Base-by-base conservation (phyloP, 1,140 invertebrate genomes). In the Antheraea mylitta region DNA sequence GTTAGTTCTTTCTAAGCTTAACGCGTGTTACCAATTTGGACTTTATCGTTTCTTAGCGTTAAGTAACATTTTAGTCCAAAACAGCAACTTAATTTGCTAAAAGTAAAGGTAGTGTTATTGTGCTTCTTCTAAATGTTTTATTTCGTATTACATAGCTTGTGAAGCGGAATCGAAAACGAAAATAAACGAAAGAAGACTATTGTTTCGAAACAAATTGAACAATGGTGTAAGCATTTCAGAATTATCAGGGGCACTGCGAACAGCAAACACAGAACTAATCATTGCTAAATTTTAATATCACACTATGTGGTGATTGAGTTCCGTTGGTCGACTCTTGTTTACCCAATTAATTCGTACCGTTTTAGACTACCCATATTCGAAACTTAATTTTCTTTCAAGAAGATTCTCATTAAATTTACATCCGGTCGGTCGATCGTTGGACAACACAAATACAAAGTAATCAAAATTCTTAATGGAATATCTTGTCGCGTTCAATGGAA, bases 361-460 rank as follows among this genome's bases (percentile, higher is more conserved):
- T 81, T 77, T 73, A 70, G 66, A 65, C 70, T 75, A 82, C 77
- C 78, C 74, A 83, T 76, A 86, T 82, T 78, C 66, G 68, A 79
- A 84, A 87, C 76, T 87, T 87, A 82, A 90, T 90, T 89, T 90
- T 85, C 84, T 82, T 87, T 80, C 69, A 73, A 80, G 61, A 83
- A 83, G 71, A 84, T 87, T 83, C 84, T 81, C 80, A 88, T 90
- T 89, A 85, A 88, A 85, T 87, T 85, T 86, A 82, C 77, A 90
- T 87, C 79, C 70, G 68, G 58, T 70, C 71, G 30, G 75, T 67
- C 79, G 75, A 70, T 78, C 78, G 77, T 18, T 70, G 65, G 70
- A 81, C 79, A 87, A 89, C 85, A 89, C 83, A 89, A 89, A 89
- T 87, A 85, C 67, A 80, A 87, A 90, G 83, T 85, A 86, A 88